Base-by-base conservation (phyloP, 2,113 vertebrate species). In the Thryonomys swinderianus region DNA sequence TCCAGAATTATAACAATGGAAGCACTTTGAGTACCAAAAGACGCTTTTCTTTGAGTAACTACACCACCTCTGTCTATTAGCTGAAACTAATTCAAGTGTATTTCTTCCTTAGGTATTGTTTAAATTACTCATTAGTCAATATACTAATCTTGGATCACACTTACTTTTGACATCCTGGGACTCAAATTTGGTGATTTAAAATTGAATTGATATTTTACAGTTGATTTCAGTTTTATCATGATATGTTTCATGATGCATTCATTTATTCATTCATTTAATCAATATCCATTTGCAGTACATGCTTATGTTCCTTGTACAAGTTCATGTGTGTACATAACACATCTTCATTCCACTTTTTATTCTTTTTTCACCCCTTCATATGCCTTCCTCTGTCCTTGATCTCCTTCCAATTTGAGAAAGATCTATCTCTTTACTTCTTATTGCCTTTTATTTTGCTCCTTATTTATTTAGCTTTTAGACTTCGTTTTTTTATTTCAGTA, bases 401-500 rank as follows among this genome's bases (percentile, higher is more conserved):
- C 71, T 45, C 25, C 6, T 48, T 18, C 13, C 42, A 74, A 30
- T 30, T 45, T 74, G 3, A 45, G 71, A 48, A 74, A 74, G 40
- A 27, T 30, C 13, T 16, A 45, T 74, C 12, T 45, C 8, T 3
- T 12, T 74, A 73, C 7, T 74, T 74, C 40, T 30, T 48, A 27
- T 14, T 42, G 16, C 12, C 9, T 78, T 78, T 51, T 78, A 76
- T 48, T 32, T 48, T 76, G 5, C 40, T 76, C 40, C 45, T 74
- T 74, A 16, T 23, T 69, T 71, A 40, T 6, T 45, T 74, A 30
- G 71, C 11, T 32, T 48, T 12, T 30, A 53, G n/a, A n/a, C 34
- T 98, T 99, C 96, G 98, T 98, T 97, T 98, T 98, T 99, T 99
- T 99, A 99, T 99, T 99, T 99, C 98, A 99, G 99, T 99, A 99